Evolutionary conservation across 2,888 invertebrate species (phyloP).

Genomic region (Enoplolaimus lenunculus): DNA sequence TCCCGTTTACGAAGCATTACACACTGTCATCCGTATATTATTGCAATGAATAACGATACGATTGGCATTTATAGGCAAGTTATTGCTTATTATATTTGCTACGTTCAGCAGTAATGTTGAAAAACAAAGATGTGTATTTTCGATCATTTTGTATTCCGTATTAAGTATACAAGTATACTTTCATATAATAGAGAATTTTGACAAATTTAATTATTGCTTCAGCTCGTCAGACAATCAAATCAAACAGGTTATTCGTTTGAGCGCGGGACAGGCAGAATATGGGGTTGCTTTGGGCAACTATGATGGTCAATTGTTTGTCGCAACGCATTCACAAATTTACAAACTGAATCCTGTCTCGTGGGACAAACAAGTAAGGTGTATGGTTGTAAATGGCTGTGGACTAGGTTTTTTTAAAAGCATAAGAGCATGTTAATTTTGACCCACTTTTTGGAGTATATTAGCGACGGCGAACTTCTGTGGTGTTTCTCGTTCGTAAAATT

Average conservation of each 20-base stretch:
- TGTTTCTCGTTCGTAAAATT: too few relatives aligned
- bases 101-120: background rate
- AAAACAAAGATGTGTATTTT: too few relatives aligned
- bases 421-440: too few relatives aligned
- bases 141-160: too few relatives aligned
- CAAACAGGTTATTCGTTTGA: slow-evolving; percentile 47
- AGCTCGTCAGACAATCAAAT: slow-evolving; percentile 48
- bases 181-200: too few relatives aligned
- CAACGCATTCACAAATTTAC: slow-evolving; percentile 44
- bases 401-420: too few relatives aligned
- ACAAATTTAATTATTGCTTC: slow-evolving; percentile 27
- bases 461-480: too few relatives aligned
- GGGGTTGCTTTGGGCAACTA: slow-evolving; percentile 45
- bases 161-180: too few relatives aligned
- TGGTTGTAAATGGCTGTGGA: too few relatives aligned
- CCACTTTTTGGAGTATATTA: too few relatives aligned
- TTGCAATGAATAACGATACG: slow-evolving; percentile 44
- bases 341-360: slow-evolving; percentile 47
- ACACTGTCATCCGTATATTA: slow-evolving; percentile 45
- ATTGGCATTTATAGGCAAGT: slow-evolving; percentile 46
- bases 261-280: too few relatives aligned
- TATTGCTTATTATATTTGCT: background rate
- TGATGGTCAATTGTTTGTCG: slow-evolving; percentile 47
- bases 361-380: slow-evolving; percentile 46
- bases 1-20: slow-evolving; percentile 40